phyloP scores from a whole-genome alignment of 2,113 vertebrate species.

The Patagioenas fasciata region DNA sequence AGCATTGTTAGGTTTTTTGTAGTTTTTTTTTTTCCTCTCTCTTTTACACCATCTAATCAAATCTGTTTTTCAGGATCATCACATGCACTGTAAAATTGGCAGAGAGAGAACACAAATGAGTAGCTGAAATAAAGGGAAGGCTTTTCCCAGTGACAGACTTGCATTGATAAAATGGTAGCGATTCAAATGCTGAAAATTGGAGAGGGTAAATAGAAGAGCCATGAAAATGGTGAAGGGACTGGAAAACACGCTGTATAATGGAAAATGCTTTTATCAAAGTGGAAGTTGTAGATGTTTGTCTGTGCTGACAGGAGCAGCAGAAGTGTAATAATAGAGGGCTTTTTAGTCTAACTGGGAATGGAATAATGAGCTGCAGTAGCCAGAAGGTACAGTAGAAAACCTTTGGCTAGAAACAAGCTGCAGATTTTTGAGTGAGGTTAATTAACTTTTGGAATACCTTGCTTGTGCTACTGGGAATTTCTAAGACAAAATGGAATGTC shows the following conservation, averaged over 20 bases:
- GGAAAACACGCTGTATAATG: conserved; percentile 19
- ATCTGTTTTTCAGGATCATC: conserved; percentile 38
- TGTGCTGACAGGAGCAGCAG: conserved; percentile 54
- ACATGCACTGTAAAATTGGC: conserved; percentile 34
- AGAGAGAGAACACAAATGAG: conserved; percentile 24
- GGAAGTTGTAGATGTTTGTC: conserved; percentile 48
- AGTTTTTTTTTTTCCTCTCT: not conserved
- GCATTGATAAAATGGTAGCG: not conserved
- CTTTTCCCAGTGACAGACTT: conserved; percentile 41
- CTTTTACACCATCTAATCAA: conserved; percentile 1
- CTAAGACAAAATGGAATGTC: not conserved
- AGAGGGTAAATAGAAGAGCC: conserved; percentile 36
- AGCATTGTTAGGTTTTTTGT: not conserved
- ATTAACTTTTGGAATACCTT: conserved; percentile 54
- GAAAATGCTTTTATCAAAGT: conserved; percentile 34
- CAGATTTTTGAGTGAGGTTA: conserved; percentile 21
- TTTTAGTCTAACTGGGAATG: conserved; percentile 4
- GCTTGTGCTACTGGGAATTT: not conserved
- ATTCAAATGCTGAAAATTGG: conserved; percentile 35
- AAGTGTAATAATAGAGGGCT: conserved; percentile 50
- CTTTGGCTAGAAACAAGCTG: conserved; percentile 33
- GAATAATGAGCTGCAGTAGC: conserved; percentile 47
- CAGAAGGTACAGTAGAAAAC: conserved; percentile 31
- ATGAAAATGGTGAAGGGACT: conserved; percentile 17
- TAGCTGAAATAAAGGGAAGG: conserved; percentile 44